Conservation (phyloP, 1,140 invertebrate species). For the Lithobius niger region DNA sequence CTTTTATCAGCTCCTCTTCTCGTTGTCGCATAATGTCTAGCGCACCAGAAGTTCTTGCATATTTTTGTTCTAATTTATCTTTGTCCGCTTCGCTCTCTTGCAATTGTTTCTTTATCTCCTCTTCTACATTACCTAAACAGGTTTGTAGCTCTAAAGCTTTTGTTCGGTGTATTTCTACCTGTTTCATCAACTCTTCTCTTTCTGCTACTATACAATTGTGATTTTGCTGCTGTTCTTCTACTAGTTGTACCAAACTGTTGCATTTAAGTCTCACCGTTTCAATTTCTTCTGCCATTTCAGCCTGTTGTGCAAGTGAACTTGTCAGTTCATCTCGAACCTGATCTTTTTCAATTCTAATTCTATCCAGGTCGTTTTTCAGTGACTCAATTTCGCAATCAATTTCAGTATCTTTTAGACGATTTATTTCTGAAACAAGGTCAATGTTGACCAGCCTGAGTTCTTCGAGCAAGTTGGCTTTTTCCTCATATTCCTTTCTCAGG, state of each 20-base stretch:
- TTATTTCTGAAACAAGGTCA: neutral
- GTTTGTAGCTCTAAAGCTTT: neutral
- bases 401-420: neutral
- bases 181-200: neutral
- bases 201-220: neutral
- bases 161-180: neutral
- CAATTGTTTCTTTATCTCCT: neutral
- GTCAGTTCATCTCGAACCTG: neutral
- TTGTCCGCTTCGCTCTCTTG: neutral
- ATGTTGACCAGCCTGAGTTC: neutral
- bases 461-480: neutral
- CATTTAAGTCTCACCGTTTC: neutral
- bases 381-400: neutral
- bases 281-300: neutral
- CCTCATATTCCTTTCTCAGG: too few relatives aligned
- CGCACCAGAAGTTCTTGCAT: neutral
- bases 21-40: neutral
- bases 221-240: neutral
- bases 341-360: neutral
- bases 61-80: neutral
- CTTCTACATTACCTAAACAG: neutral
- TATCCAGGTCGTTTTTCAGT: neutral
- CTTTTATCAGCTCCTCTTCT: neutral
- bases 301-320: neutral
- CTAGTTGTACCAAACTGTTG: neutral